phyloP scores from a whole-genome alignment of 2,113 vertebrate species.

The Grammomys surdaster region DNA sequence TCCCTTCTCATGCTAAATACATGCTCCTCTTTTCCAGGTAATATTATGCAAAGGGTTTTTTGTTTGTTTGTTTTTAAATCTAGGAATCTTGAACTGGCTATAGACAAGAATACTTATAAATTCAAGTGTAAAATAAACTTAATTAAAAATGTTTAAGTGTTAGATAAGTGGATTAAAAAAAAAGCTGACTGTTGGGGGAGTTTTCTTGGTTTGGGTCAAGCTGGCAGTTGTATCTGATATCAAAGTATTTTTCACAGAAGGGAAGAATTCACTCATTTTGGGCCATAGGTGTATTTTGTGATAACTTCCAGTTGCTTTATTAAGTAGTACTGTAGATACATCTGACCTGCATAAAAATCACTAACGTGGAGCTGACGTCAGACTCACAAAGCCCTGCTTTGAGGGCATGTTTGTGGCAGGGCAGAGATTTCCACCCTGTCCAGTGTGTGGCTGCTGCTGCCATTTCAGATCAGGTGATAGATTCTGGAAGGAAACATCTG shows the following conservation, averaged over 20 bases:
- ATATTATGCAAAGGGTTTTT: neutral
- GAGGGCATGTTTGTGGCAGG: neutral
- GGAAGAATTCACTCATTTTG: neutral
- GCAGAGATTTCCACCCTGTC: neutral
- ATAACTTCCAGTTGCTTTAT: conserved; percentile 24
- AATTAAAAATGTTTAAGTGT: neutral
- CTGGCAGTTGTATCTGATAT: neutral
- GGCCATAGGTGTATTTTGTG: neutral
- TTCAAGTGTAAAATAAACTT: neutral
- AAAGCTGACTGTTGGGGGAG: neutral
- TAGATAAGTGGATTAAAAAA: neutral
- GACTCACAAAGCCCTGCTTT: neutral
- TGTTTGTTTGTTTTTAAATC: neutral
- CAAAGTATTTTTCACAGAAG: neutral
- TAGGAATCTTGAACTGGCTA: neutral
- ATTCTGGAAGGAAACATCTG: neutral
- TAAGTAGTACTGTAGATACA: neutral
- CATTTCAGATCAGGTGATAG: neutral
- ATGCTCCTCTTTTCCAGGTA: neutral
- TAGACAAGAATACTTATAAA: neutral
- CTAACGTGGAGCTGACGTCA: neutral
- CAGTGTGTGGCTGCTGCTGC: conserved; percentile 29
- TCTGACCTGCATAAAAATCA: neutral
- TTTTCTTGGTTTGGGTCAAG: neutral
- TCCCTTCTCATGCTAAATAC: neutral